phyloP scores from a whole-genome alignment of 1,140 invertebrate genomes.

The Trichoplusia ni region DNA sequence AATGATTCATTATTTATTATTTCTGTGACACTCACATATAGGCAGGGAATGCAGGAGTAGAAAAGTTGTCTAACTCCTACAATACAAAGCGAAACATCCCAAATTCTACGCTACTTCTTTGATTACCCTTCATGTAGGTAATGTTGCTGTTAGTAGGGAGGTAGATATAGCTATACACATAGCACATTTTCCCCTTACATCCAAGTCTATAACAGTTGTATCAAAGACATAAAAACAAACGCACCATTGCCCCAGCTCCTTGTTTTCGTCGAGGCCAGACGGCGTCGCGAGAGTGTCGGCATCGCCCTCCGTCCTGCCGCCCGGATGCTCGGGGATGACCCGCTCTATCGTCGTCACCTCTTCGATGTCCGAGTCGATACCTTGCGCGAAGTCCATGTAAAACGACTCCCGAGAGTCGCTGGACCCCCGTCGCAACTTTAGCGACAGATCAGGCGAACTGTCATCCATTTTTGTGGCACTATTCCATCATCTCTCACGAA shows the following conservation, averaged over 20 bases:
- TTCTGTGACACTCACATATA: too few relatives aligned
- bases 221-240: constrained; percentile 30
- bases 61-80: too few relatives aligned
- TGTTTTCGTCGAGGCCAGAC: constrained; percentile 75
- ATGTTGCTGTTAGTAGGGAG: too few relatives aligned
- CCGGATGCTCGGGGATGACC: constrained; percentile 76
- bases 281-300: constrained; percentile 81
- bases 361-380: constrained; percentile 94
- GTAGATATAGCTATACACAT: too few relatives aligned
- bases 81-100: too few relatives aligned
- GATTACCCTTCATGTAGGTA: too few relatives aligned
- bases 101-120: too few relatives aligned
- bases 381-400: constrained; percentile 93
- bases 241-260: constrained; percentile 77
- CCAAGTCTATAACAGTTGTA: neutral
- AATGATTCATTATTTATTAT: too few relatives aligned
- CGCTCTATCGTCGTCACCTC: constrained; percentile 87
- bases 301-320: constrained; percentile 74
- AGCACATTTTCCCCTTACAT: too few relatives aligned
- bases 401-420: constrained; percentile 93
- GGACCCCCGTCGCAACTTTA: constrained; percentile 90
- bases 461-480: constrained; percentile 84
- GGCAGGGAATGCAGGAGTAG: too few relatives aligned
- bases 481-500: constrained; percentile 47
- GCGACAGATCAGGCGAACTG: constrained; percentile 91